Base-by-base conservation (phyloP, 2,888 invertebrate species). In the Apamea sordens region DNA sequence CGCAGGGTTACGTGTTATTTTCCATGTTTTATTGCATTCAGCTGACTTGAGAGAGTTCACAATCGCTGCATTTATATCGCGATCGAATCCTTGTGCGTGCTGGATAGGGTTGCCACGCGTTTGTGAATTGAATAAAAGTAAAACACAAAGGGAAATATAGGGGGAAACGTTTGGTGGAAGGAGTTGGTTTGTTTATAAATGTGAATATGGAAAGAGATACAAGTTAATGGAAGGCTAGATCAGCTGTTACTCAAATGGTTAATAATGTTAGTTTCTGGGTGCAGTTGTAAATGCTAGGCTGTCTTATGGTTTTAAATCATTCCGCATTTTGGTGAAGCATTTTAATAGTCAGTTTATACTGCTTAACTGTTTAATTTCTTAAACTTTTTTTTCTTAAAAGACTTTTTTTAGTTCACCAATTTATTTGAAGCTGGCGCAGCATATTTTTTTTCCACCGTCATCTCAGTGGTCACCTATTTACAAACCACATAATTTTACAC, bases 21-120 rank as follows among this genome's bases (percentile, higher is more conserved):
- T 41, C 67, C 67, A 80, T 83, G 84, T 84, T 88, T 89, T 89
- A 90, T 90, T 88, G 88, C 86, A 84, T 83, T 75, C 84, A 80
- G 80, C 80, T 86, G 87, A 86, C 84, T 87, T 77, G 80, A 84
- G 83, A 79, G 86, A 84, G 77, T 88, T 89, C 80, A 87, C 88
- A 90, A 89, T 89, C 83, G 86, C 77, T 90, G 90, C 90, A 89
- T 89, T 89, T 90, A 85, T 85, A 88, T 89, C 76, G 59, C 80
- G 80, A 84, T 85, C 80, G 82, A 85, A 83, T 81, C 75, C 70
- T 74, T 64, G 63, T 86, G 82, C 82, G 76, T 87, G 18, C 24
- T 53, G 3, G 28, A 44, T 76, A 89, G 88, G 89, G 89, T 21
- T 89, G 83, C 5, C 63, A 32, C 53, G 10, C 8, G 15, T 36